A percentile compares a stretch with the other conserved stretches of the same genome.
These are phyloP conservation scores for Phenganax stokvisi DNA, from an alignment of 92 coral and sea anemone species.

Conservation along the genomic window DNA sequence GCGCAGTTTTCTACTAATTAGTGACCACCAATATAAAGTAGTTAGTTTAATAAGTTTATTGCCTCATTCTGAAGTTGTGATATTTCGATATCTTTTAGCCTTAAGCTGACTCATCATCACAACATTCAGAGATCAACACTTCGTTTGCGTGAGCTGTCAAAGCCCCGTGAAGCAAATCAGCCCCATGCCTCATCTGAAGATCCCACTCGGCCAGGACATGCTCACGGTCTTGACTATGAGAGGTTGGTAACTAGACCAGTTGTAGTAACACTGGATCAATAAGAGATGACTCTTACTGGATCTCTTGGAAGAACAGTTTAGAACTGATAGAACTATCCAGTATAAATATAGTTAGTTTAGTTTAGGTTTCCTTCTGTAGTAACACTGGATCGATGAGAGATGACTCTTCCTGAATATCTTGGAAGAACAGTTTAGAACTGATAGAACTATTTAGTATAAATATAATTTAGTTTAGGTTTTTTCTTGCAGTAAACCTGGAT, in stretches of 20 bases:
- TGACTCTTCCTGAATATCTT: too few species aligned
- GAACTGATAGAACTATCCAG: background rate
- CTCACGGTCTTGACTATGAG: conserved; percentile 7
- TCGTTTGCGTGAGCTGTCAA: conserved; percentile 33
- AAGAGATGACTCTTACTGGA: background rate
- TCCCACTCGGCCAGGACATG: conserved; percentile 8
- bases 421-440: too few species aligned
- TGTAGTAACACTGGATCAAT: background rate
- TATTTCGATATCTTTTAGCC: conserved; percentile 2
- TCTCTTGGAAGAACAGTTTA: background rate
- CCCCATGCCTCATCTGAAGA: conserved; percentile 1
- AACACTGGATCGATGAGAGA: too few species aligned
- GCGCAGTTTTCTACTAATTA: too few species aligned
- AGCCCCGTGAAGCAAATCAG: background rate
- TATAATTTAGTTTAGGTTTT: too few species aligned
- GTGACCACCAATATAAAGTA: too few species aligned
- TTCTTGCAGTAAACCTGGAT: too few species aligned
- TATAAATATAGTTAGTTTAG: background rate
- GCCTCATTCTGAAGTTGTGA: background rate
- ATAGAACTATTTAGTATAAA: too few species aligned
- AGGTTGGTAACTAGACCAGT: conserved; percentile 9
- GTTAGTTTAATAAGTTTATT: background rate
- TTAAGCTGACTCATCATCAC: conserved; percentile 34
- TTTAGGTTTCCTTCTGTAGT: too few species aligned
- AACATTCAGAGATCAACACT: conserved; percentile 37